These are phyloP conservation scores for Heliopora coerulea DNA, from an alignment of 92 coral and sea anemone genomes.

Conservation along the genomic window DNA sequence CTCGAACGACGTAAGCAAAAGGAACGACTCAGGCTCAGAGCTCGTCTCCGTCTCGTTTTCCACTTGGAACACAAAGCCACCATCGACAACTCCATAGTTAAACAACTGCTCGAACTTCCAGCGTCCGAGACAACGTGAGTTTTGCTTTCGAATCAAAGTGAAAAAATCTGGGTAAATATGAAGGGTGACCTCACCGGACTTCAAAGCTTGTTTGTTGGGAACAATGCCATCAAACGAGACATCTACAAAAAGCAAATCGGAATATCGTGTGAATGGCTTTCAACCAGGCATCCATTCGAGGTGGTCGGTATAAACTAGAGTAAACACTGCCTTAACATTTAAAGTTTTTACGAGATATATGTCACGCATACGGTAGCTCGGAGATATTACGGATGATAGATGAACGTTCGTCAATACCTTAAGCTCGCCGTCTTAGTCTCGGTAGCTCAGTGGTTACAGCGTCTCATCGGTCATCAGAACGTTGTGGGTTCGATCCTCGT, in stretches of 20 bases:
- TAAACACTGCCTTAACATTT: too few species aligned
- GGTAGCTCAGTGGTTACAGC: too few species aligned
- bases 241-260: conserved; percentile 60
- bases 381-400: too few species aligned
- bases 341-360: too few species aligned
- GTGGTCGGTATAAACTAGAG: too few species aligned
- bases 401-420: too few species aligned
- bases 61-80: conserved; percentile 81
- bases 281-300: too few species aligned
- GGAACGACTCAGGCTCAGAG: conserved; percentile 29
- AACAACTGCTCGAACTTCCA: conserved; percentile 83
- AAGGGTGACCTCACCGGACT: conserved; percentile 88
- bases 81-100: conserved; percentile 87
- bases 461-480: too few species aligned
- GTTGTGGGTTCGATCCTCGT: too few species aligned
- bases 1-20: conserved; percentile 28
- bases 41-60: conserved; percentile 7
- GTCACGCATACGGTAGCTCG: too few species aligned
- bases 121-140: conserved; percentile 71
- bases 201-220: conserved; percentile 91
- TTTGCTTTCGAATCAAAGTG: conserved; percentile 84
- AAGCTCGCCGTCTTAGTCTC: too few species aligned
- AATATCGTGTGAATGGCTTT: too few species aligned
- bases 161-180: conserved; percentile 84
- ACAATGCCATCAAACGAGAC: conserved; percentile 80